Conservation (phyloP, 1,140 invertebrate genomes). For the Zaprionus tsacasi region DNA sequence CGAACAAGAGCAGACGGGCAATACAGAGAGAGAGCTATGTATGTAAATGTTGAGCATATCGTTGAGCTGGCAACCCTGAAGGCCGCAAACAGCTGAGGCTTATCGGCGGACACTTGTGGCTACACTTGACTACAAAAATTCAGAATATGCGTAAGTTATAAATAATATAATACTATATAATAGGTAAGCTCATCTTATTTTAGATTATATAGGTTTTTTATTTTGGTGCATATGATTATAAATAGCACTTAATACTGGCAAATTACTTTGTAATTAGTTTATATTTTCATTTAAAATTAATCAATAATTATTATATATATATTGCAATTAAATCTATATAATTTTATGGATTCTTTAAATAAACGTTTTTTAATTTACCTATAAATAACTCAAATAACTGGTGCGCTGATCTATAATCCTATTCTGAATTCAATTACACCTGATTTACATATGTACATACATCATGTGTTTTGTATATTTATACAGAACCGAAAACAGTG, state of each 20-base stretch:
- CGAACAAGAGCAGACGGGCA: not conserved
- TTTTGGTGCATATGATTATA: no score
- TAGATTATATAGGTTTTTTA: not conserved
- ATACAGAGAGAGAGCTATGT: not conserved
- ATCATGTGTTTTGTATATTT: no score
- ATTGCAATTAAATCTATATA: no score
- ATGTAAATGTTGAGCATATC: not conserved
- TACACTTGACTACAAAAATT: not conserved
- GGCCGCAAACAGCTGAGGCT: not conserved
- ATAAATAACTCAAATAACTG: not conserved
- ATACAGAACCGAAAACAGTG: not conserved
- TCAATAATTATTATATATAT: no score
- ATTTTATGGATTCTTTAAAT: no score
- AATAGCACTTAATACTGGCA: no score
- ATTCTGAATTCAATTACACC: not conserved
- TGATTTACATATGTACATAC: not conserved
- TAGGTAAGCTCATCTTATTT: not conserved
- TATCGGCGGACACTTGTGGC: not conserved
- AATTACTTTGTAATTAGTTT: no score
- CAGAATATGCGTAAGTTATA: not conserved
- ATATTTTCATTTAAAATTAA: no score
- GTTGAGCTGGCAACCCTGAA: not conserved
- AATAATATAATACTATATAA: no score
- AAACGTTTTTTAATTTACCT: no score
- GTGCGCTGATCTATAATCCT: not conserved